phyloP scores from a whole-genome alignment of 2,113 vertebrate species.

The Microtus ochrogaster region DNA sequence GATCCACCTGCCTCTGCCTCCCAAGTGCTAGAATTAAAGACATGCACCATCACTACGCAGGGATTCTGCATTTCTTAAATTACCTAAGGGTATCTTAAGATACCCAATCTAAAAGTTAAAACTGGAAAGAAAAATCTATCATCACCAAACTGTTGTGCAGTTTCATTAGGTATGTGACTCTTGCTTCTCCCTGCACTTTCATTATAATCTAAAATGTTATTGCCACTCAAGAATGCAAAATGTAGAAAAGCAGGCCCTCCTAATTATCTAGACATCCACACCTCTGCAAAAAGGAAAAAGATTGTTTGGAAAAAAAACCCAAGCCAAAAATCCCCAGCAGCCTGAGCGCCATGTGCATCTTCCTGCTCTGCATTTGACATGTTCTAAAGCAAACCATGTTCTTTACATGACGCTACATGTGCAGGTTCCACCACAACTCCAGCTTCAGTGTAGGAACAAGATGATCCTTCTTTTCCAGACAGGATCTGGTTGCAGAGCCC shows the following conservation, averaged over 20 bases:
- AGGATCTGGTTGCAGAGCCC: neutral
- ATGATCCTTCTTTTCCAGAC: neutral
- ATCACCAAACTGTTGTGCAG: neutral
- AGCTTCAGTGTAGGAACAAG: neutral
- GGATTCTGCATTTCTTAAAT: slow-evolving; percentile 26
- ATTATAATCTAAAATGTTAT: slow-evolving; percentile 34
- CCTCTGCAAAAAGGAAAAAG: neutral
- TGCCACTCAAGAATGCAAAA: slow-evolving; percentile 16
- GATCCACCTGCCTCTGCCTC: neutral
- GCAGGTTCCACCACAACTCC: neutral
- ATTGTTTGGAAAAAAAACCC: neutral
- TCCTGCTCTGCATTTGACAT: neutral
- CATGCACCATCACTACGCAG: neutral
- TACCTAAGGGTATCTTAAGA: too few species aligned
- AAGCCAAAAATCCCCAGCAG: neutral
- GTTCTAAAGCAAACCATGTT: neutral
- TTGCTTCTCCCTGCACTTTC: neutral
- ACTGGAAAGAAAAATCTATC: neutral
- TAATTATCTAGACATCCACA: neutral
- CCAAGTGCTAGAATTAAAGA: neutral
- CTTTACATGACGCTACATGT: neutral
- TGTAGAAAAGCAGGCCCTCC: neutral
- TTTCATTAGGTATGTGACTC: neutral
- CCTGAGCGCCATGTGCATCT: neutral
- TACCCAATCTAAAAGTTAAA: neutral